phyloP scores from a whole-genome alignment of 2,888 invertebrate genomes.

The Rosalia funebris region DNA sequence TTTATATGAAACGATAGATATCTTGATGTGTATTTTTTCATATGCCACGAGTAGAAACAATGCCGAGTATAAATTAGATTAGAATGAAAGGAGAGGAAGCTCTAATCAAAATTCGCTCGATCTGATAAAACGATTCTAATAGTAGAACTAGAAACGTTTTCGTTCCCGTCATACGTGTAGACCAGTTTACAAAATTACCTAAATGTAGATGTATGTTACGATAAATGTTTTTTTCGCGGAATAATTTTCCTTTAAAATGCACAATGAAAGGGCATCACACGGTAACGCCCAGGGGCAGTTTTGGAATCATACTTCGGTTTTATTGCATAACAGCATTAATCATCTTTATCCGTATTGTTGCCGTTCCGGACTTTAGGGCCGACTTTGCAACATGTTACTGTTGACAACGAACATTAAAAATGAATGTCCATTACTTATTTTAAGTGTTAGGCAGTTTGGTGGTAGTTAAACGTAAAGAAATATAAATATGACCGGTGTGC shows the following conservation, averaged over 20 bases:
- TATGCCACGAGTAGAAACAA: constrained; percentile 40
- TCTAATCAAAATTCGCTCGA: constrained; percentile 30
- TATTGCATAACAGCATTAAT: constrained; percentile 28
- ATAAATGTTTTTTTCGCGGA: too few relatives aligned
- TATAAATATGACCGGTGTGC: constrained; percentile 49
- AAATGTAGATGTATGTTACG: too few relatives aligned
- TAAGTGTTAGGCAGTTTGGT: constrained; percentile 51
- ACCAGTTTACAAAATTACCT: too few relatives aligned
- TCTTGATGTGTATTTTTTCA: constrained; percentile 42
- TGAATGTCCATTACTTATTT: constrained; percentile 57
- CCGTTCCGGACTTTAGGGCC: constrained; percentile 51
- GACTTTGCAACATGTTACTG: constrained; percentile 45
- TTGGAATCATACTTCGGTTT: too few relatives aligned
- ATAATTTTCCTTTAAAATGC: too few relatives aligned
- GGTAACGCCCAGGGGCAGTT: too few relatives aligned
- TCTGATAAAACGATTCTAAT: constrained; percentile 5
- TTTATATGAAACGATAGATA: constrained; percentile 35
- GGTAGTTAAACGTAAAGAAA: constrained; percentile 47
- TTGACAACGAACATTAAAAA: constrained; percentile 56
- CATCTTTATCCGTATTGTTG: constrained; percentile 48
- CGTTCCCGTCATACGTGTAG: too few relatives aligned
- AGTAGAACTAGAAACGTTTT: constrained; percentile 5
- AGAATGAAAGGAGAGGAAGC: constrained; percentile 40
- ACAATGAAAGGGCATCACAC: too few relatives aligned
- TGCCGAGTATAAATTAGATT: constrained; percentile 34